A percentile compares a stretch with the other conserved stretches of the same genome.
phyloP scores from a whole-genome alignment of 2,113 vertebrate species.

The Bubo scandiacus region DNA sequence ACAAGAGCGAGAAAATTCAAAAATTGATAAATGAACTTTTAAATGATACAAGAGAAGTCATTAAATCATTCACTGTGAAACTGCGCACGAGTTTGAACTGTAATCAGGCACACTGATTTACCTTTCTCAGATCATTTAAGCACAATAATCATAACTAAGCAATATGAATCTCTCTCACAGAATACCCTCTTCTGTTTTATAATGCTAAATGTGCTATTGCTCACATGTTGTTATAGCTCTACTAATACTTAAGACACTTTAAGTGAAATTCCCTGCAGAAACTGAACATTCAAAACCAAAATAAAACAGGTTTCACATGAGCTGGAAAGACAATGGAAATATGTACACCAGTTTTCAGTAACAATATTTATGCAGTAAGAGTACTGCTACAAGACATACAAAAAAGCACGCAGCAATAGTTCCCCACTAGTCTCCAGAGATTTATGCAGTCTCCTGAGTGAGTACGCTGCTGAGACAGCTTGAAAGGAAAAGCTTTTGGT shows the following conservation, averaged over 20 bases:
- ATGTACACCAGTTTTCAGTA: conserved; percentile 8
- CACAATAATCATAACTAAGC: neutral
- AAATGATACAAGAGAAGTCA: neutral
- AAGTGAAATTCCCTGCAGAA: neutral
- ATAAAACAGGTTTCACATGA: neutral
- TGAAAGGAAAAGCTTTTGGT: neutral
- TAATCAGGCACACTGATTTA: neutral
- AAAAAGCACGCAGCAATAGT: neutral
- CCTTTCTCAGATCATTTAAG: neutral
- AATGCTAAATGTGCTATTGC: neutral
- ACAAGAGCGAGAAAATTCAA: neutral
- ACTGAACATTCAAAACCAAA: neutral
- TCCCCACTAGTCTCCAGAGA: neutral
- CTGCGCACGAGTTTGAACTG: neutral
- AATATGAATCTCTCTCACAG: neutral
- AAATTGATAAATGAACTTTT: neutral
- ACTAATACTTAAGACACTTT: neutral
- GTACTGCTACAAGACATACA: neutral
- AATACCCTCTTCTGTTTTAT: neutral
- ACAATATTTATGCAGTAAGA: conserved; percentile 23
- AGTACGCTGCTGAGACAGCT: neutral
- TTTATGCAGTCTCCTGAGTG: neutral
- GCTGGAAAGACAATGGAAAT: neutral
- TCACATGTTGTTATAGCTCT: neutral
- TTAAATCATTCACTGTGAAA: neutral